Conservation (phyloP, 2,888 invertebrate species). For the Pterobdella sp. region DNA sequence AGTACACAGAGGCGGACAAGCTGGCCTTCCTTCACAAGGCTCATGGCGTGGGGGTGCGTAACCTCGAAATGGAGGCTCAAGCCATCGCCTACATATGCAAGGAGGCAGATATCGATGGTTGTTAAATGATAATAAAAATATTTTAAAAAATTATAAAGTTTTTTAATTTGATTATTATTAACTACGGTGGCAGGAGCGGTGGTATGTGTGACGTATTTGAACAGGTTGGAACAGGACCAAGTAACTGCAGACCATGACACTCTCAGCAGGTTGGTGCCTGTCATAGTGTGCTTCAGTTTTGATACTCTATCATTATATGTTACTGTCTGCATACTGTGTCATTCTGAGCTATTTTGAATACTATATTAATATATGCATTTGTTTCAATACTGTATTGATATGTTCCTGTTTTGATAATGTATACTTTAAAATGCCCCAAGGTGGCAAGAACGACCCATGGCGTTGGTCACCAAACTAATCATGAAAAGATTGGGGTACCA, state of each 20-base stretch:
- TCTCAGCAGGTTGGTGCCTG: constrained; percentile 80
- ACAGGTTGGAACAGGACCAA: constrained; percentile 88
- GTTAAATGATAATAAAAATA: no score
- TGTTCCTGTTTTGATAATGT: no score
- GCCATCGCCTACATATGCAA: constrained; percentile 86
- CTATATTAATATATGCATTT: no score
- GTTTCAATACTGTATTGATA: no score
- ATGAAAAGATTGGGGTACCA: neutral
- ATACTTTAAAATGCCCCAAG: no score
- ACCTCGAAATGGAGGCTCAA: constrained; percentile 95
- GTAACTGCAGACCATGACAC: constrained; percentile 78
- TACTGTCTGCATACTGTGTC: no score
- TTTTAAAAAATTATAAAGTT: no score
- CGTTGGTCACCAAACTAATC: constrained; percentile 13
- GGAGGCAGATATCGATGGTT: constrained; percentile 77
- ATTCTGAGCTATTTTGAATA: no score
- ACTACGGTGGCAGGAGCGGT: constrained; percentile 71
- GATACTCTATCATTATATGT: no score
- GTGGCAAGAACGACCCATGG: constrained; percentile 23
- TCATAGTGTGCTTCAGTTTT: no score
- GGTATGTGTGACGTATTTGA: constrained; percentile 81
- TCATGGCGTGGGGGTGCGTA: constrained; percentile 65
- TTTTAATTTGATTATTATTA: no score
- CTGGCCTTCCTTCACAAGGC: constrained; percentile 67
- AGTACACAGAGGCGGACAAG: constrained; percentile 80